phyloP scores from a whole-genome alignment of 2,888 invertebrate genomes.

The Drosophila kanekoi region DNA sequence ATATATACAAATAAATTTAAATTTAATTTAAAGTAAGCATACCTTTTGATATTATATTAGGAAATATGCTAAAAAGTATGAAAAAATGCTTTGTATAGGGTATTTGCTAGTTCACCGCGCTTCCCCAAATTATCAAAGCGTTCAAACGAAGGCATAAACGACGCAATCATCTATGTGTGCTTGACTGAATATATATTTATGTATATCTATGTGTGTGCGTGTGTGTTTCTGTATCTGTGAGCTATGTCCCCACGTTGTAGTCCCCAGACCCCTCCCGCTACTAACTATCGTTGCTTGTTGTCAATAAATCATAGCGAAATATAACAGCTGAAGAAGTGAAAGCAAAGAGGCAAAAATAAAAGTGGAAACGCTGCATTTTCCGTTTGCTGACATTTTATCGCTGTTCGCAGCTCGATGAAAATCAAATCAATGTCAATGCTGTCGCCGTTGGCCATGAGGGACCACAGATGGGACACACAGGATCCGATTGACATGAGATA shows the following conservation, averaged over 20 bases:
- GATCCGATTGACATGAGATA: constrained; percentile 21
- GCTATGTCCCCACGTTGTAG: constrained; percentile 29
- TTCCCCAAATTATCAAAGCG: not conserved
- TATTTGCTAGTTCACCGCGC: not conserved
- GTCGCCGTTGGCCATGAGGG: constrained; percentile 9
- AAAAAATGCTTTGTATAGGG: not conserved
- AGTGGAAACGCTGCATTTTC: constrained; percentile 16
- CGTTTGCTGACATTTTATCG: constrained; percentile 61
- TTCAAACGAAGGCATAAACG: constrained; percentile 30
- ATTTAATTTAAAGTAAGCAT: no score
- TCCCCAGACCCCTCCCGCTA: not conserved
- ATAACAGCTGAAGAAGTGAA: not conserved
- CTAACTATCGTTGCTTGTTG: constrained; percentile 11
- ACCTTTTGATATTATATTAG: no score
- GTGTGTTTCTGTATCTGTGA: constrained; percentile 14
- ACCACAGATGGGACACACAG: not conserved
- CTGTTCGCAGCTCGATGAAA: constrained; percentile 28
- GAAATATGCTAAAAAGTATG: no score
- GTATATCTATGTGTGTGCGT: not conserved
- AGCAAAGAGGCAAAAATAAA: constrained; percentile 6
- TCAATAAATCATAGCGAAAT: constrained; percentile 61
- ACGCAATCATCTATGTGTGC: constrained; percentile 28
- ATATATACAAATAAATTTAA: no score
- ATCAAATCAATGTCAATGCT: constrained; percentile 72
- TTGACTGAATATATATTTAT: constrained; percentile 16